phyloP scores from a whole-genome alignment of 2,113 vertebrate species.

The Pseudonaja textilis region DNA sequence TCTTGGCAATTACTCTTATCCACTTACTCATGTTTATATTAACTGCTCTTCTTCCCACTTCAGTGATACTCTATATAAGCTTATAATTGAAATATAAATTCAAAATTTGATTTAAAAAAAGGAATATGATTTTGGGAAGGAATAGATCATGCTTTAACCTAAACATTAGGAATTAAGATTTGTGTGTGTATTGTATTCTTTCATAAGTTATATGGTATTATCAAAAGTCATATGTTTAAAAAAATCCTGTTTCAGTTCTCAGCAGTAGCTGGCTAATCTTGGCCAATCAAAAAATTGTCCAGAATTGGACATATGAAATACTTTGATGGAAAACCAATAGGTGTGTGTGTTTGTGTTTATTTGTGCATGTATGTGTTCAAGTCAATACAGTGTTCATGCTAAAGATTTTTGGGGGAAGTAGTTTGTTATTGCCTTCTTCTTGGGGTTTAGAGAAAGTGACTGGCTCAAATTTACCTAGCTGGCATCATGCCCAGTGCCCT shows the following conservation, averaged over 20 bases:
- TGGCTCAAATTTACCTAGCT: background rate
- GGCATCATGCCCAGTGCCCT: background rate
- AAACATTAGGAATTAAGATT: background rate
- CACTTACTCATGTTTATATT: constrained; percentile 23
- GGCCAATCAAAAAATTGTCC: background rate
- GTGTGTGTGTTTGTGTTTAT: no score
- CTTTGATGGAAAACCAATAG: background rate
- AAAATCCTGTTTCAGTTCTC: background rate
- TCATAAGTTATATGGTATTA: background rate
- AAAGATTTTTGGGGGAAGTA: background rate
- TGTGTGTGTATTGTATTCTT: background rate
- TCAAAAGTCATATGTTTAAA: background rate
- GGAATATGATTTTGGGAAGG: background rate
- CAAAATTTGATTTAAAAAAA: background rate
- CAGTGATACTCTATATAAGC: background rate
- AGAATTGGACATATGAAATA: background rate
- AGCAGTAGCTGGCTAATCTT: background rate
- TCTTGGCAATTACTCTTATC: constrained; percentile 31
- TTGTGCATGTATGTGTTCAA: no score
- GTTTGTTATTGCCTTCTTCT: background rate
- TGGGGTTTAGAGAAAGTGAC: background rate
- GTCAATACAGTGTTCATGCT: background rate
- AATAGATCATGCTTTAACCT: background rate
- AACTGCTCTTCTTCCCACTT: constrained; percentile 35
- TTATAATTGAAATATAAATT: constrained; percentile 7